Evolutionary conservation across 2,113 vertebrate genomes (phyloP).

Genomic region (Eretmochelys imbricata): DNA sequence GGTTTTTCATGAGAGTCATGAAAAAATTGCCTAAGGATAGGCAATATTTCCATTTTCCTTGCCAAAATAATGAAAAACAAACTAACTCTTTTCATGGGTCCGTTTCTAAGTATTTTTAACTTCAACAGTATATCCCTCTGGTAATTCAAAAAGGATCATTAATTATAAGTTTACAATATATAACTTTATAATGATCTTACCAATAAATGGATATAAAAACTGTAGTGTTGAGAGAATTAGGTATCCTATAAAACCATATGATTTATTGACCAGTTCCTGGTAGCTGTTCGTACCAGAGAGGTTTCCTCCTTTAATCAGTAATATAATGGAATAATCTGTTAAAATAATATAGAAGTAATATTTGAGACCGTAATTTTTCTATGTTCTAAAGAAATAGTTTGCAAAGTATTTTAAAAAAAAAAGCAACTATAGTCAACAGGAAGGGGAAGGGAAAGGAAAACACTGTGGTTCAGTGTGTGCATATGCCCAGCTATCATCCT

Average conservation of each 20-base stretch:
- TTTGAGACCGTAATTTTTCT: constrained; percentile 1
- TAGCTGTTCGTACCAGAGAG: constrained; percentile 90
- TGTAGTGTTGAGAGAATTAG: constrained; percentile 90
- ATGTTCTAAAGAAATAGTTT: not conserved
- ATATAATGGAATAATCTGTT: constrained; percentile 94
- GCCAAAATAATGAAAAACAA: not conserved
- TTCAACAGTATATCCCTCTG: not conserved
- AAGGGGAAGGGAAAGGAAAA: not conserved
- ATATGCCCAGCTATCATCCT: not conserved
- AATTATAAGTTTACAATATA: not conserved
- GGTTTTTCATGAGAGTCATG: not conserved
- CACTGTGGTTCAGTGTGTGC: not conserved
- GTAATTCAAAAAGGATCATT: not conserved
- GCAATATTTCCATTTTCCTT: not conserved
- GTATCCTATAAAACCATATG: constrained; percentile 91
- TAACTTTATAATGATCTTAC: constrained; percentile 77
- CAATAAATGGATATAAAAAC: constrained; percentile 97
- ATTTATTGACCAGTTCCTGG: constrained; percentile 90
- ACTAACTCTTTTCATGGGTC: not conserved
- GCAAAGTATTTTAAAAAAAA: not conserved
- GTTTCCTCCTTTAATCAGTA: constrained; percentile 92
- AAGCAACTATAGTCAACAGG: not conserved
- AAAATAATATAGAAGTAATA: constrained; percentile 49
- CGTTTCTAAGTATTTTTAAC: not conserved
- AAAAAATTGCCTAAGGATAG: not conserved